Base-by-base conservation (phyloP, 2,888 invertebrate species). In the Metalampra italica region DNA sequence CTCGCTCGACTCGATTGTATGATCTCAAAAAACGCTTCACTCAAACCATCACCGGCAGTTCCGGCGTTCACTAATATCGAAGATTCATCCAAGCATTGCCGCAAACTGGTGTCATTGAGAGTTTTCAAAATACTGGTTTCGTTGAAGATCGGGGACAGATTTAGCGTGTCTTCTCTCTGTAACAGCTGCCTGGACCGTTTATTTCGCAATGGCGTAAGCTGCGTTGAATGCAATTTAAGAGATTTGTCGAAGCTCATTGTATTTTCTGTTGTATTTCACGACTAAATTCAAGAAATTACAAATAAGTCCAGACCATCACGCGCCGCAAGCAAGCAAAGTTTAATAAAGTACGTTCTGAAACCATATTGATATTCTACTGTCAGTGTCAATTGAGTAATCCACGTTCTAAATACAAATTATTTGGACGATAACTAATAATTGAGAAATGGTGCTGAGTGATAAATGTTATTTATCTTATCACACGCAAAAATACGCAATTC, bases 81-180 rank as follows among this genome's bases (percentile, higher is more conserved):
- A 45, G 89, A 82, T 53, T 89, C 89, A 54, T 89, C 83, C 46
- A 89, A 68, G 46, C 78, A 82, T 68, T 87, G 85, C 49, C 88
- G 67, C 47, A 89, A 64, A 61, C 87, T 88, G 13, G 87, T 84
- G 58, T 89, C 89, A 51, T 89, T 87, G 8, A 88, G 70, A 54
- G 75, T 83, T 81, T 82, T 87, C 54, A 82, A 86, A 60, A 86
- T 68, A 50, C 86, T 84, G n/a, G 86, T 83, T 55, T 89, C 89
- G 59, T 86, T 85, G n/a, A 81, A 57, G 52, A 88, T 86, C 51
- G 89, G 83, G 47, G 89, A 85, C 47, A 89, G 55, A 57, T 89
- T 87, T 51, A 89, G 62, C 2, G 86, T 81, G 52, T 89, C 87
- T 60, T 89, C 86, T 61, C 80, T 73, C n/a, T 71, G 62, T 45